A percentile compares a stretch with the other conserved stretches of the same genome.
Evolutionary conservation across 2,888 invertebrate species (phyloP).

Genomic region (Epirrhoe alternata): DNA sequence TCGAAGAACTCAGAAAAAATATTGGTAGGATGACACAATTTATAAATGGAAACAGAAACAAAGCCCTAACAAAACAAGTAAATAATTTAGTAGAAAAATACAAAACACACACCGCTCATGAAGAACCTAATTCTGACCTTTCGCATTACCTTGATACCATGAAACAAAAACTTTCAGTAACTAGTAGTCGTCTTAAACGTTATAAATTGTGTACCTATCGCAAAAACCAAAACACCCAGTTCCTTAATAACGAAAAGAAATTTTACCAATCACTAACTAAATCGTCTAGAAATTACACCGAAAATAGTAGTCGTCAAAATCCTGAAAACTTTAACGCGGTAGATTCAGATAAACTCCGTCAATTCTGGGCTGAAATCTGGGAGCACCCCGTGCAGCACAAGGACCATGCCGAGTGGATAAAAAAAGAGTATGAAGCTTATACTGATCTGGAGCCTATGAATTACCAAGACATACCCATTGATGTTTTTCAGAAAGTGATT

Average conservation of each 20-base stretch:
- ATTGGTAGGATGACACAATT: background rate
- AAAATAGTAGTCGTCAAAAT: background rate
- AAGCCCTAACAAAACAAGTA: background rate
- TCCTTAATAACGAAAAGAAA: background rate
- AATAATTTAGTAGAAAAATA: background rate
- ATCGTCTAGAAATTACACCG: background rate
- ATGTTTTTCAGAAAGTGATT: background rate
- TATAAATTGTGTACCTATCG: background rate
- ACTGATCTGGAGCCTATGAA: background rate
- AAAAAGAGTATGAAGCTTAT: background rate
- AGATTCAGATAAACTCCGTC: background rate
- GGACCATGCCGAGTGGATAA: background rate
- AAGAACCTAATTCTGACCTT: background rate
- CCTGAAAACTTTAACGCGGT: background rate
- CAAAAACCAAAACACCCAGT: background rate
- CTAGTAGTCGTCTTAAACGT: background rate
- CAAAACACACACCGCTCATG: too few species aligned
- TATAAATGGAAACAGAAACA: background rate
- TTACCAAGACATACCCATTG: background rate
- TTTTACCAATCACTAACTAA: background rate
- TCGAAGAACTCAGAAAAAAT: background rate
- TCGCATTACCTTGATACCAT: background rate
- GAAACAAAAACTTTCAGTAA: too few species aligned
- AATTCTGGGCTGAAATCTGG: background rate
- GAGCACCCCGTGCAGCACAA: too few species aligned